These are phyloP conservation scores for Oncorhynchus nerka DNA, from an alignment of 2,113 vertebrate species.

Conservation along the genomic window DNA sequence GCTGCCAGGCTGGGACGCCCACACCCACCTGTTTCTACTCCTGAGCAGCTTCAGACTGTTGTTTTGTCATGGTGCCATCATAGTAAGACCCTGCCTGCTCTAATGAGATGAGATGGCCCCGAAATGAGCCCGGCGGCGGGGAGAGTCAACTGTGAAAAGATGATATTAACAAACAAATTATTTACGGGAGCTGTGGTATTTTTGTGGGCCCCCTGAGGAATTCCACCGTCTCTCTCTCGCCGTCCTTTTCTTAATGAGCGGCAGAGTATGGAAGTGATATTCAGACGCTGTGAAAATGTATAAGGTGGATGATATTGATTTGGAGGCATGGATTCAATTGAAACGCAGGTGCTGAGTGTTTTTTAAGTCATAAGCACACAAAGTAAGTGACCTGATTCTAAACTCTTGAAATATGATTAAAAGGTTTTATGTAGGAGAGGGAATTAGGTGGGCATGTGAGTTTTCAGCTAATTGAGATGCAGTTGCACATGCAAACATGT, in stretches of 20 bases:
- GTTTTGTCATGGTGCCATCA: conserved; percentile 63
- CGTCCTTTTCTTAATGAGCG: conserved; percentile 9
- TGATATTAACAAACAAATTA: conserved; percentile 72
- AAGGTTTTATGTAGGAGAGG: not conserved
- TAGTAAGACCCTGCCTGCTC: conserved; percentile 53
- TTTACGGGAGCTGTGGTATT: conserved; percentile 24
- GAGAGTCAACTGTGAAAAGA: conserved; percentile 72
- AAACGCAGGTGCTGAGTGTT: not conserved
- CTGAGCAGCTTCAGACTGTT: conserved; percentile 10
- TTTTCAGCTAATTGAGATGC: conserved; percentile 35
- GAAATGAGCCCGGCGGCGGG: conserved; percentile 69
- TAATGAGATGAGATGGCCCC: conserved; percentile 72
- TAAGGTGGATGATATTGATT: conserved; percentile 16
- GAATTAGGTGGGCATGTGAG: conserved; percentile 11
- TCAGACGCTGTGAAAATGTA: not conserved
- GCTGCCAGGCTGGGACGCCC: too few species aligned
- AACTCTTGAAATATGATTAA: not conserved
- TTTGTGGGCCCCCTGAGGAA: conserved; percentile 36
- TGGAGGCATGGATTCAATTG: conserved; percentile 1
- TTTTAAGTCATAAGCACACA: not conserved
- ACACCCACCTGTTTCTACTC: too few species aligned
- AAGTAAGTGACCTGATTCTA: not conserved
- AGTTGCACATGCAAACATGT: conserved; percentile 30
- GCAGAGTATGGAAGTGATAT: conserved; percentile 35
- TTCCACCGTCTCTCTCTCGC: conserved; percentile 12